Evolutionary conservation across 2,113 vertebrate genomes (phyloP), one percentile per base, ranked within the genome.

Genomic region (Gymnocephalus cernua): DNA sequence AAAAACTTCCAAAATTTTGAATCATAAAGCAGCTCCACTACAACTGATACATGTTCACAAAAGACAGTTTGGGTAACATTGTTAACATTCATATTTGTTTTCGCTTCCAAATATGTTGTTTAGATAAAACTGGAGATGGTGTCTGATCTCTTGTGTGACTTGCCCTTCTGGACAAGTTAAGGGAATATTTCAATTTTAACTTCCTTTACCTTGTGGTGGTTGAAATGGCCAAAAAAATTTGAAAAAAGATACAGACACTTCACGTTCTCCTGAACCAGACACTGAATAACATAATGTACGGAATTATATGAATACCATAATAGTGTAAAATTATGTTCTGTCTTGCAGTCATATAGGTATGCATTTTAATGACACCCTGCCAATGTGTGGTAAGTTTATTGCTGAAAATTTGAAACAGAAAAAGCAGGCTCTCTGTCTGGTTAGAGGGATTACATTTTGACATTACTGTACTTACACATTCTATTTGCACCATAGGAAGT

Each of bases 401-500:
- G 32, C 45, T 74, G 53, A 54, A 61, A 15, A 44, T 56, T 16
- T 47, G 1, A 77, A 57, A 48, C 0, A 0, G 53, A 50, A 29
- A 44, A 73, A 18, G 1, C 6, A 35, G 18, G 4, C n/a, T n/a
- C n/a, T n/a, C n/a, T n/a, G n/a, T 41, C 47, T 23, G 27, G 41
- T 66, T 35, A 47, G 32, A 18, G 15, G 67, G 68, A 23, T 21
- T 64, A 19, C 25, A 69, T 32, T 63, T 61, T 51, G 32, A 63
- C 59, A 66, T 63, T 74, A 45, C 74, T 35, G 8, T 71, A 63
- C 59, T 62, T 27, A 48, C 21, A 58, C 38, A 47, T 71, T 79
- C 7, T 11, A 38, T 80, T 61, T 71, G 74, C 53, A 57, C 64
- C 63, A 71, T 8, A 69, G 61, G 78, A 88, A 47, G 76, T 66